Evolutionary conservation across 37 sponge, comb jelly and placozoan genomes (phyloP), one percentile per base, ranked within the genome.

Genomic region (Bolinopsis microptera): DNA sequence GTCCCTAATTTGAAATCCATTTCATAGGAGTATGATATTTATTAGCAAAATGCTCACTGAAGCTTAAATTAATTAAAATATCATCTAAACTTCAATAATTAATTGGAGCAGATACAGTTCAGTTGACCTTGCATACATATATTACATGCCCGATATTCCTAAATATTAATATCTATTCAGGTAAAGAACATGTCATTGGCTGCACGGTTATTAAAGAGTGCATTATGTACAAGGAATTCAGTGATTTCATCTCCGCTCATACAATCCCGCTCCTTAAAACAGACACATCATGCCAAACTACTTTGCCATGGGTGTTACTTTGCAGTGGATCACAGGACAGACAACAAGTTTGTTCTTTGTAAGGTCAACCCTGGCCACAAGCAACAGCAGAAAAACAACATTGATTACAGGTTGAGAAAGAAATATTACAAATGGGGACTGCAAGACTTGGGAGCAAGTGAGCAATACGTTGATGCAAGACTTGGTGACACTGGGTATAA

Each of bases 291-390:
- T 48, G 80, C 80, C 13, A 32, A 13, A 77, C 80, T 77, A 1
- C 80, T 77, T 22, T 86, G 90, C 39, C 38, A 86, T 41, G 24
- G 36, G 0, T 86, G 90, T 27, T 86, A 86, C 90, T 86, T 28
- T 41, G 90, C 8, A 36, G 90, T 86, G 28, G 90, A 86, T 25
- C 41, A 86, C 61, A 86, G 35, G 36, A 40, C 90, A n/a, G 90
- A 86, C 61, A 40, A 24, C 21, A 86, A 86, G 26, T 86, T 33
- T 86, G 90, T 86, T 22, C 35, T 86, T 26, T 86, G 90, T 38
- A 30, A 35, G n/a, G 35, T 24, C 24, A 86, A 86, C 22, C 90
- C 90, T 41, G 32, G 48, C 26, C 90, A 86, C 90, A 86, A 86
- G 61, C 90, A 86, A 30, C 22, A 23, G 30, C 41, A 86, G 36